Evolutionary conservation across 1,140 invertebrate genomes (phyloP), one percentile per base, ranked within the genome.

Genomic region (Hypothenemus hampei): DNA sequence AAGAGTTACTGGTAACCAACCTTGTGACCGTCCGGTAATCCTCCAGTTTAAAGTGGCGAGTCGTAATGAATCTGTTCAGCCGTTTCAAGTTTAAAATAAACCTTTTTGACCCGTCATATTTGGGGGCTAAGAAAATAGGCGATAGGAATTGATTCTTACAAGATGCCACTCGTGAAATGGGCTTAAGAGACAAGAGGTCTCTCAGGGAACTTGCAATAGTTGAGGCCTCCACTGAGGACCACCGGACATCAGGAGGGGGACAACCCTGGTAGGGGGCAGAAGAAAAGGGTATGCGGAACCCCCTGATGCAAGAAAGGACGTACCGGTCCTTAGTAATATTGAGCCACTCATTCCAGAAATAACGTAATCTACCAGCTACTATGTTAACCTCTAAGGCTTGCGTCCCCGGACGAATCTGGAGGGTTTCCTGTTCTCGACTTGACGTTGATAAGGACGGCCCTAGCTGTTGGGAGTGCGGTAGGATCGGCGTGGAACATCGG

Each of bases 1-100:
- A 41, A 41, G 15, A 41, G 16, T 41, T 49, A 22, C 13, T 26
- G 7, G 46, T 44, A n/a, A 69, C 56, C 43, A 63, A 16, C 20
- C 41, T 55, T 20, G 20, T 13, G 5, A 26, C 52, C 13, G 41
- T 47, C 13, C 43, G 31, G 18, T 47, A 11, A 46, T 20, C 39
- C 13, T 41, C 19, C 19, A 18, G 7, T 18, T 41, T 41, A 41
- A 20, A 41, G 19, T 41, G 13, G 7, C 7, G 7, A 22, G 5
- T 41, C 5, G 8, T 8, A 41, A 41, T 20, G 39, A 8, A 21
- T 13, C 10, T 20, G 20, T 41, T 41, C 15, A 41, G 13, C 5
- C 5, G 4, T 41, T 41, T 41, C 20, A 41, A 21, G 13, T 41
- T 41, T 7, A 41, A 21, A 41, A 41, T 41, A 21, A 41, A 21